Evolutionary conservation across 2,113 vertebrate genomes (phyloP).

Genomic region (Silurus glanis): DNA sequence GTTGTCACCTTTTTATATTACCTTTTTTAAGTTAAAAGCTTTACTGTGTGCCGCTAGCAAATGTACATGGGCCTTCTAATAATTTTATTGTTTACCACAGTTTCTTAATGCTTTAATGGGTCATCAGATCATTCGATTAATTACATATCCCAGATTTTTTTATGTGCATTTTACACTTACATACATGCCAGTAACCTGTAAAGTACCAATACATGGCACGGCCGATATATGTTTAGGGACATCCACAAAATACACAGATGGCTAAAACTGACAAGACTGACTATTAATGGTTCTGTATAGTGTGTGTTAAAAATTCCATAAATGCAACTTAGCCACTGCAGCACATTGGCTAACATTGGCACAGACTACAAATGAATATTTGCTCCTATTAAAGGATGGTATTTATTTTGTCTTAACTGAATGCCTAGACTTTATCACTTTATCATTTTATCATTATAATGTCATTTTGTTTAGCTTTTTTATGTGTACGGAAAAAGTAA

Average conservation of each 20-base stretch:
- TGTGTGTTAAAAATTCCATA: not conserved
- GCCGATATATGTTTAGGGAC: not conserved
- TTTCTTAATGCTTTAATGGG: not conserved
- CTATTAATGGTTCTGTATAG: not conserved
- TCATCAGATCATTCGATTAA: not conserved
- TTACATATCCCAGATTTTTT: not conserved
- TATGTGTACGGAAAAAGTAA: not conserved
- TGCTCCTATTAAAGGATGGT: not conserved
- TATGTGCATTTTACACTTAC: not conserved
- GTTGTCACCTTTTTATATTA: not conserved
- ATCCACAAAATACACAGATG: not conserved
- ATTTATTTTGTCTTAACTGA: not conserved
- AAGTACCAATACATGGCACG: not conserved
- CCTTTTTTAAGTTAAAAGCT: not conserved
- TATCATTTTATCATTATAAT: not conserved
- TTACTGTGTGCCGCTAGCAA: not conserved
- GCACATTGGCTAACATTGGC: not conserved
- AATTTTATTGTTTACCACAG: not conserved
- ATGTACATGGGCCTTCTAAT: not conserved
- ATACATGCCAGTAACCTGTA: not conserved
- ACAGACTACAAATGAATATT: not conserved
- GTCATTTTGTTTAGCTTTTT: not conserved
- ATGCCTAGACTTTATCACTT: not conserved
- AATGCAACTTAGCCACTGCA: not conserved
- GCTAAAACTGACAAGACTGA: not conserved